Base-by-base conservation (phyloP, 2,113 vertebrate genomes). In the Pedionomus torquatus region DNA sequence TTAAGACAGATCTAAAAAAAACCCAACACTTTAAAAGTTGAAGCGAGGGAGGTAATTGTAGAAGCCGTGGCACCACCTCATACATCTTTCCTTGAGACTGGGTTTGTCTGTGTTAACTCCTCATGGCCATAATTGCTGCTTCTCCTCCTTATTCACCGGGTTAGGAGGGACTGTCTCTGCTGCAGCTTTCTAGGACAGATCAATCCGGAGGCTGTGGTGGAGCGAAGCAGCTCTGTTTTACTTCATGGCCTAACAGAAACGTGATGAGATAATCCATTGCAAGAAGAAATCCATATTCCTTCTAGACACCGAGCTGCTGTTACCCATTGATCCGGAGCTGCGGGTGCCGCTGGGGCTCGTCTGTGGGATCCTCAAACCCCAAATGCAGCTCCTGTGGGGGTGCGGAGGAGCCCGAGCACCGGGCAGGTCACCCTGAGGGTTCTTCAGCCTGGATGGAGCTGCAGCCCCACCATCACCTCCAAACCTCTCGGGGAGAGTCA, bases 381-480 rank as follows among this genome's bases (percentile, higher is more conserved):
- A 1, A 17, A 65, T 33, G 35, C 21, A 4, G 55, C 39, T 52
- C 49, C 60, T 39, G 52, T 25, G 23, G 26, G 26, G 5, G 30
- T 17, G 30, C 1, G 2, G 75, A 72, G 55, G 49, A 68, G 54
- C 37, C 16, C 3, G n/a, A 83, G 72, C 85, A 55, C 81, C 64
- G 55, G 37, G 58, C 44, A 4, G 44, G 66, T 0, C 11, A 33
- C 24, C 58, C n/a, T 0, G 3, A 64, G 72, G 33, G 7, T 11
- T 23, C 51, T 46, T 68, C 64, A 30, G 76, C 72, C 57, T 26
- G 39, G 26, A 2, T 6, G 65, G 82, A 54, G 81, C 75, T 72
- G 77, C 74, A 20, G 37, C 15, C 80, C 82, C 16, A 14, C 14
- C 49, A 23, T 6, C 18, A 16, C 46, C 71, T 75, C 72, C 13